Conservation (phyloP, 2,888 invertebrate genomes). For the Pyrgus malvae region DNA sequence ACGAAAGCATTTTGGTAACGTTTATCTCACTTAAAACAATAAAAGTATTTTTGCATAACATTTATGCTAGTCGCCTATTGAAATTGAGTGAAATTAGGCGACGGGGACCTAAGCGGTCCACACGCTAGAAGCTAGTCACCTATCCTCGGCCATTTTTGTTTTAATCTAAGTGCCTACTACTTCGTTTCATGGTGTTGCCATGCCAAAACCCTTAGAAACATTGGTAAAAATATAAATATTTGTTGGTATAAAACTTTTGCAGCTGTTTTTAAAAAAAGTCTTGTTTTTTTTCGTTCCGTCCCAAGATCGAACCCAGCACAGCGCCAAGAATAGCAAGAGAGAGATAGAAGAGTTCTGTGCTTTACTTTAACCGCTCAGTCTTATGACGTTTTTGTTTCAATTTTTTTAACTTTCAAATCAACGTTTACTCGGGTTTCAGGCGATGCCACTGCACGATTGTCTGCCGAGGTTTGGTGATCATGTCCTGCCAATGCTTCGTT, state of each 20-base stretch:
- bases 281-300: neutral
- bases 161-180: too few relatives aligned
- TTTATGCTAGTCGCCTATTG: too few relatives aligned
- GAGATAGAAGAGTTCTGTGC: slow-evolving; percentile 42
- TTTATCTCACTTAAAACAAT: too few relatives aligned
- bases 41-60: too few relatives aligned
- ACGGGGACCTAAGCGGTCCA: too few relatives aligned
- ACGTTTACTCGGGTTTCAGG: slow-evolving; percentile 92
- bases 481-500: slow-evolving; percentile 99
- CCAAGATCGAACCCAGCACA: slow-evolving; percentile 31
- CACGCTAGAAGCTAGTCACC: too few relatives aligned
- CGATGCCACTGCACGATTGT: slow-evolving; percentile 98
- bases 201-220: slow-evolving; percentile 18
- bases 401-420: slow-evolving; percentile 41
- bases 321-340: slow-evolving; percentile 34
- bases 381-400: slow-evolving; percentile 71
- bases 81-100: too few relatives aligned
- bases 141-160: too few relatives aligned
- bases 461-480: slow-evolving; percentile 98
- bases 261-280: slow-evolving; percentile 18
- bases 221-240: slow-evolving; percentile 24
- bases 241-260: slow-evolving; percentile 19
- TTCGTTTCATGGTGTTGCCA: too few relatives aligned
- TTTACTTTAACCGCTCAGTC: slow-evolving; percentile 74
- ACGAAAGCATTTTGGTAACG: too few relatives aligned